These are phyloP conservation scores for Eupeodes latifasciatus DNA, from an alignment of 2,888 invertebrate species.

Conservation along the genomic window DNA sequence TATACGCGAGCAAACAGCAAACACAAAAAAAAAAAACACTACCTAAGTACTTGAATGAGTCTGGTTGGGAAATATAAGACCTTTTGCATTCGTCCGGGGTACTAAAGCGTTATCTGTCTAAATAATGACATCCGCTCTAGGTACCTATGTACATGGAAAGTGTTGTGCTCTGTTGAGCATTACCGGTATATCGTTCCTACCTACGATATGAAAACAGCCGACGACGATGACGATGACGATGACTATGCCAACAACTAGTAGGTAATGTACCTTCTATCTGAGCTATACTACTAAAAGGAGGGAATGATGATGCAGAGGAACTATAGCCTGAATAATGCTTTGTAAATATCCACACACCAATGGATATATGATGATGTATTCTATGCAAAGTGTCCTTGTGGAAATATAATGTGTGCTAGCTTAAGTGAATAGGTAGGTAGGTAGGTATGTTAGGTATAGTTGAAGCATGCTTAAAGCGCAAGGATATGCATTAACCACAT, in stretches of 20 bases:
- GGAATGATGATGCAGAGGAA: slow-evolving; percentile 25
- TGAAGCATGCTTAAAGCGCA: slow-evolving; percentile 27
- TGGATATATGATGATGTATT: slow-evolving; percentile 43
- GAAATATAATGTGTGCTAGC: slow-evolving; percentile 32
- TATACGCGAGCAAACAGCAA: not conserved
- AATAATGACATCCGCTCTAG: slow-evolving; percentile 66
- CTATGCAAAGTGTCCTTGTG: slow-evolving; percentile 61
- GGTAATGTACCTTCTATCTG: too few relatives aligned
- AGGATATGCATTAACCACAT: slow-evolving; percentile 43
- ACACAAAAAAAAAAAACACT: too few relatives aligned
- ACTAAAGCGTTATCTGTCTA: slow-evolving; percentile 56
- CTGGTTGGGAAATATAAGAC: slow-evolving; percentile 41
- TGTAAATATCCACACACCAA: slow-evolving; percentile 41
- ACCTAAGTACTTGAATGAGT: not conserved
- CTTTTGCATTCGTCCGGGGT: slow-evolving; percentile 39
- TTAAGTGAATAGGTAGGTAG: slow-evolving; percentile 6
- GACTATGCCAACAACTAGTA: not conserved
- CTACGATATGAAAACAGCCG: slow-evolving; percentile 10
- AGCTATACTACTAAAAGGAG: not conserved
- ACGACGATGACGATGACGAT: not conserved
- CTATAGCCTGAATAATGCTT: slow-evolving; percentile 46
- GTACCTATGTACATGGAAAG: slow-evolving; percentile 43
- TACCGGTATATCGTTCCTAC: slow-evolving; percentile 19
- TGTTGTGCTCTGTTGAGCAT: slow-evolving; percentile 62
- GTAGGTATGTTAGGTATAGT: not conserved